Evolutionary conservation across 2,888 invertebrate genomes (phyloP).

Genomic region (Acutogordius australiensis): DNA sequence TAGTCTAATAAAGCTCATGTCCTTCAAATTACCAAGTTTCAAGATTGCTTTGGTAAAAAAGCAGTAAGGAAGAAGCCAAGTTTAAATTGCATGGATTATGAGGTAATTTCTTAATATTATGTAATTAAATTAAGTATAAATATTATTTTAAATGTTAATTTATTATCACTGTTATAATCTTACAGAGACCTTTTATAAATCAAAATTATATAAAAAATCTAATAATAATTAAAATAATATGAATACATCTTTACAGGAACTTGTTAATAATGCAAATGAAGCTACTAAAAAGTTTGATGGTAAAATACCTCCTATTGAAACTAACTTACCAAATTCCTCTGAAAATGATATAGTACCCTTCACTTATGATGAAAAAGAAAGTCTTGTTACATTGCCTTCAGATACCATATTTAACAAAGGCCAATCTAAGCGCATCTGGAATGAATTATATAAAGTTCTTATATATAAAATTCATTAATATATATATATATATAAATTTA

Average conservation of each 20-base stretch:
- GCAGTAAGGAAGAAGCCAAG: conserved; percentile 65
- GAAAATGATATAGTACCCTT: too few species aligned
- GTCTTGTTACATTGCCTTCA: not conserved
- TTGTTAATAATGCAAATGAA: conserved; percentile 38
- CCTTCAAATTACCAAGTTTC: conserved; percentile 71
- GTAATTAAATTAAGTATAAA: not conserved
- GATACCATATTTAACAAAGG: conserved; percentile 49
- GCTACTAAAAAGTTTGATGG: conserved; percentile 45
- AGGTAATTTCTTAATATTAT: conserved; percentile 27
- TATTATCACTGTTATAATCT: not conserved
- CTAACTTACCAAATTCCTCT: too few species aligned
- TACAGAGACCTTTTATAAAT: too few species aligned
- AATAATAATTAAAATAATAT: not conserved
- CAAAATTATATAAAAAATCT: too few species aligned
- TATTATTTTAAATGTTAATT: not conserved
- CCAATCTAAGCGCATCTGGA: conserved; percentile 88
- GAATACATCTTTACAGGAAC: not conserved
- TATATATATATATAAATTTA: too few species aligned
- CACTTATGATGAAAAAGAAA: not conserved
- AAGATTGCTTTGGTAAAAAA: conserved; percentile 75
- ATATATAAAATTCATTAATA: too few species aligned
- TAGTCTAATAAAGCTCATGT: conserved; percentile 32
- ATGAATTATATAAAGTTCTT: conserved; percentile 73
- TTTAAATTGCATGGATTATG: conserved; percentile 35
- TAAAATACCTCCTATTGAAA: conserved; percentile 20